Percentiles rank a stretch among this genome's conserved stretches.
Conservation (phyloP, 1,140 invertebrate species). For the Drosophila navojoa region DNA sequence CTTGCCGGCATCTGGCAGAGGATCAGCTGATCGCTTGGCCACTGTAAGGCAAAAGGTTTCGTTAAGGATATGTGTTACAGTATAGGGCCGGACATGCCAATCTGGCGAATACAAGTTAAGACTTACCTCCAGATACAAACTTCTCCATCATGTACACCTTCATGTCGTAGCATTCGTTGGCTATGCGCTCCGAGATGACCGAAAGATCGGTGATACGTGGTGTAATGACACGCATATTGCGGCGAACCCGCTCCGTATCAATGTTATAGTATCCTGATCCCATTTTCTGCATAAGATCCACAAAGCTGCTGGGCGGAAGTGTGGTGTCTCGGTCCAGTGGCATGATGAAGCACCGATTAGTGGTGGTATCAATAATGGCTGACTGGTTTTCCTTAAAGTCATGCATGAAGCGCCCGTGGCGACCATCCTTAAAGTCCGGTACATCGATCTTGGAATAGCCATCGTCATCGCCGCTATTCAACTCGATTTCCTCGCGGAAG, state of each 20-base stretch:
- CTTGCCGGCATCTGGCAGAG: constrained; percentile 84
- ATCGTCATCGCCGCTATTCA: constrained; percentile 88
- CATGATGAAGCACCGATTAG: constrained; percentile 93
- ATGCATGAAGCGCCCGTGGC: constrained; percentile 92
- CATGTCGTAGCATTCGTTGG: constrained; percentile 88
- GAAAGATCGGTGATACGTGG: constrained; percentile 89
- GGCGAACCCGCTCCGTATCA: constrained; percentile 90
- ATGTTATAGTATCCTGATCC: constrained; percentile 92
- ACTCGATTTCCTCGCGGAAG: constrained; percentile 91
- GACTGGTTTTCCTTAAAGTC: constrained; percentile 93
- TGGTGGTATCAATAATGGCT: constrained; percentile 91
- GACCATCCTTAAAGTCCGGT: constrained; percentile 91
- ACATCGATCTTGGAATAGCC: constrained; percentile 91
- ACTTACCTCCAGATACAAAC: constrained; percentile 85
- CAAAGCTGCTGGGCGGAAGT: constrained; percentile 90
- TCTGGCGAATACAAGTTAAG: too few species aligned
- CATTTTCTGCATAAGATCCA: constrained; percentile 92
- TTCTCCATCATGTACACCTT: constrained; percentile 91
- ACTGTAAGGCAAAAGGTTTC: constrained; percentile 85
- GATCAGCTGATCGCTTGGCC: constrained; percentile 88
- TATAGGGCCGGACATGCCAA: not conserved
- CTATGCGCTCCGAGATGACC: constrained; percentile 88
- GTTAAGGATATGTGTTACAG: not conserved
- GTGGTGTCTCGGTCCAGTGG: constrained; percentile 91
- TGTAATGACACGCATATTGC: constrained; percentile 90